Evolutionary conservation across 2,113 vertebrate genomes (phyloP).

Genomic region (Odocoileus hemionus): DNA sequence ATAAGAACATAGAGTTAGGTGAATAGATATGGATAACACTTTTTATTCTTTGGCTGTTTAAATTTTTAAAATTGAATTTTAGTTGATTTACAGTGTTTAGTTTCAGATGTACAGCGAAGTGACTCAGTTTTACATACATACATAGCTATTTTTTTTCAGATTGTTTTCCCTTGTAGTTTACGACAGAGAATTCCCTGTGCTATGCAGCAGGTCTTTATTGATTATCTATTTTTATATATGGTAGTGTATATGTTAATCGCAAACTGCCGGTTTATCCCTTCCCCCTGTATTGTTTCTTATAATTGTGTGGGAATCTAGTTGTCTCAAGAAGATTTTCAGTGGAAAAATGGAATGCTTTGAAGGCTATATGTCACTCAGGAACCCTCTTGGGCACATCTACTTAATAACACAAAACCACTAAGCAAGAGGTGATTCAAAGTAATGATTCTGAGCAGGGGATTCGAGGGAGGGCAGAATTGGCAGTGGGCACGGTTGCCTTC

Average conservation of each 20-base stretch:
- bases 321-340: constrained; percentile 4
- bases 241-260: neutral
- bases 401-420: neutral
- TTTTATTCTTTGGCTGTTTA: neutral
- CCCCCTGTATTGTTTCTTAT: neutral
- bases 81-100: neutral
- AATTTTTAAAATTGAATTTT: neutral
- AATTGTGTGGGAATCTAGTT: neutral
- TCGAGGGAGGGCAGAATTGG: neutral
- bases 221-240: neutral
- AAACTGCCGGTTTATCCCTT: neutral
- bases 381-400: neutral
- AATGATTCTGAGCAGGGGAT: neutral
- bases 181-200: neutral
- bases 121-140: neutral
- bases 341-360: neutral
- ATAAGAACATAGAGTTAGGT: neutral
- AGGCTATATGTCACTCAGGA: neutral
- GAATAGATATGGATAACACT: neutral
- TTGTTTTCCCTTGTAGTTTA: neutral
- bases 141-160: neutral
- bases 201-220: neutral
- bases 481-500: neutral
- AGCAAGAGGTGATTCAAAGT: neutral
- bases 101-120: neutral